Base-by-base conservation (phyloP, 2,888 invertebrate species). In the Cephus rjabovi region DNA sequence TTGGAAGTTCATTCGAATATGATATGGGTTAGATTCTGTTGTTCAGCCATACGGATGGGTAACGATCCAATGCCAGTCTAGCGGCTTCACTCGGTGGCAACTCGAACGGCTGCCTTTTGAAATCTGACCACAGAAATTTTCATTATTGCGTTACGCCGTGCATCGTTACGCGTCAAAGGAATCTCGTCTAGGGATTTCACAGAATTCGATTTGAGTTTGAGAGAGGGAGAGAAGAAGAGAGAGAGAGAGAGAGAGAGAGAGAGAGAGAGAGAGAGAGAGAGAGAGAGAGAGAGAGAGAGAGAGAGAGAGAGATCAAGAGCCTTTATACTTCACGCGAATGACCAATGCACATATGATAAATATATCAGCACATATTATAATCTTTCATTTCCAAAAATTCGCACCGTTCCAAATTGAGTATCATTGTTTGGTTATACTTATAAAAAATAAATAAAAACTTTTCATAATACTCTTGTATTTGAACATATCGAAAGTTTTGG, bases 51-150 rank as follows among this genome's bases (percentile, higher is more conserved):
- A 56, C 56, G 56, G 23, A 56, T 23, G 56, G 23, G 15, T 56
- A 56, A 56, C 56, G 56, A 56, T 23, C 56, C 56, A 9, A 56
- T 56, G 56, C 9, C 23, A 56, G 56, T 56, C 23, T 56, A 56
- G 23, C 56, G 23, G 56, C 56, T 77, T 68, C 37, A 56, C 77
- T 77, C 75, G 75, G 78, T 78, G 40, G 71, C 31, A 76, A 73
- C 34, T 37, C 33, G 75, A 75, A 70, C 56, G 56, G 33, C 34
- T 56, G 75, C 73, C 79, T 76, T 82, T 79, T 76, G 68, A 69
- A 79, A 77, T 78, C 76, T 40, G 79, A 75, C 76, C 76, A 75
- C 75, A 75, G 73, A 76, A 79, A 82, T 82, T 75, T 79, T 69
- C 79, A 79, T 80, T 77, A 79, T 69, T 75, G 73, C 34, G 56